A percentile compares a stretch with the other conserved stretches of the same genome.
Evolutionary conservation across 2,888 invertebrate species (phyloP).

Genomic region (Barypeithes pellucidus): DNA sequence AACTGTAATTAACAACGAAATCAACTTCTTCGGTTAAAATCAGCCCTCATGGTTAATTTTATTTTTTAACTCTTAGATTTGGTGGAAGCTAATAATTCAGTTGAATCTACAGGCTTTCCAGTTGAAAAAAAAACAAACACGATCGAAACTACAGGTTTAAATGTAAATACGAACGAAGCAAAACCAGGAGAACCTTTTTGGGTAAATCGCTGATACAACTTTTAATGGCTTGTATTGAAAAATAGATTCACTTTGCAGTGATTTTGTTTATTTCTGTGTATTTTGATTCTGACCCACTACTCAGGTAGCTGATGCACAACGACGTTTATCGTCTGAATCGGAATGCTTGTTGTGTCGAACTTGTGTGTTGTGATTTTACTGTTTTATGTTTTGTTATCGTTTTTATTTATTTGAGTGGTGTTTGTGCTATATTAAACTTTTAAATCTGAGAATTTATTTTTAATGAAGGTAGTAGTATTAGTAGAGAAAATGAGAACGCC

Average conservation of each 20-base stretch:
- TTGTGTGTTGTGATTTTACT: too few relatives aligned
- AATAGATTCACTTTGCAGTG: slow-evolving; percentile 22
- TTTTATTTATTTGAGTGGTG: too few relatives aligned
- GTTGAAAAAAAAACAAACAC: not conserved
- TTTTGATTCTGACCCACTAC: not conserved
- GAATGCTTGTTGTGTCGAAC: too few relatives aligned
- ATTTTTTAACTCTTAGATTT: slow-evolving; percentile 15
- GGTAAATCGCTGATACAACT: slow-evolving; percentile 54
- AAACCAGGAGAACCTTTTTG: slow-evolving; percentile 59
- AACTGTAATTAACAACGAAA: too few relatives aligned
- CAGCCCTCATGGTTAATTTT: slow-evolving; percentile 6
- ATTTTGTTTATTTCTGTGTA: slow-evolving; percentile 24
- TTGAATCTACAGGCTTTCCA: not conserved
- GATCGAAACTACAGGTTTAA: not conserved
- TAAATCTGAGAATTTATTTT: too few relatives aligned
- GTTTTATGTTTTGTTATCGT: too few relatives aligned
- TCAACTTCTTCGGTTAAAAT: too few relatives aligned
- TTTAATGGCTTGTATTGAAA: slow-evolving; percentile 31
- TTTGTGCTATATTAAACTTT: too few relatives aligned
- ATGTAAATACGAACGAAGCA: slow-evolving; percentile 10
- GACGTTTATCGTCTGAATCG: too few relatives aligned
- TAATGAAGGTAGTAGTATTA: too few relatives aligned
- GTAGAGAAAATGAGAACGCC: too few relatives aligned
- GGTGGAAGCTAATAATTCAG: not conserved
- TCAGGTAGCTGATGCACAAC: too few relatives aligned